phyloP scores from a whole-genome alignment of 2,888 invertebrate species.

The Glaucopsyche alexis region DNA sequence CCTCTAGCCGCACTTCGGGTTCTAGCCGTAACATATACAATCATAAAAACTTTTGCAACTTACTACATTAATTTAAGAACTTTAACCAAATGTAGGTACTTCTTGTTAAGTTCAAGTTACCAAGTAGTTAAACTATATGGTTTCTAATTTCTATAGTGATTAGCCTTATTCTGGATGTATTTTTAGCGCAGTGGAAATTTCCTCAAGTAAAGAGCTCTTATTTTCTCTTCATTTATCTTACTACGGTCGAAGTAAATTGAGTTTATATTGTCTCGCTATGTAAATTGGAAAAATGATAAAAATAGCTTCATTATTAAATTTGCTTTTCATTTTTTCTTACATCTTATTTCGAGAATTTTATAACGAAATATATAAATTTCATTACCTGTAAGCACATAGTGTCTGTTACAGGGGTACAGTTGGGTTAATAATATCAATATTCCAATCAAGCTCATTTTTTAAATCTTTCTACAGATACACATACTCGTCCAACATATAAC shows the following conservation, averaged over 20 bases:
- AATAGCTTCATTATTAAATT: neutral
- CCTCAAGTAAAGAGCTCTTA: slow-evolving; percentile 6
- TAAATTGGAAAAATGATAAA: neutral
- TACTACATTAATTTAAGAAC: neutral
- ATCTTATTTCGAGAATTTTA: neutral
- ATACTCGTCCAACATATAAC: too few relatives aligned
- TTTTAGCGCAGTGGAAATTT: neutral
- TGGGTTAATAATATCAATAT: too few relatives aligned
- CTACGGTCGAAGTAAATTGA: neutral
- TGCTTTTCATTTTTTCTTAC: neutral
- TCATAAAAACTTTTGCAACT: neutral
- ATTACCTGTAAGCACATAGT: neutral
- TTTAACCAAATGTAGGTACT: neutral
- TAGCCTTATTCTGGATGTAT: neutral
- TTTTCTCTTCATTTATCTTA: slow-evolving; percentile 17
- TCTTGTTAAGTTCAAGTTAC: neutral
- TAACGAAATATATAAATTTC: neutral
- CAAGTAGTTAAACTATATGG: neutral
- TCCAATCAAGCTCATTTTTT: too few relatives aligned
- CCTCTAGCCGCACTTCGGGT: too few relatives aligned
- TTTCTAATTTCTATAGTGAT: neutral
- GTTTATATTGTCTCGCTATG: slow-evolving; percentile 21
- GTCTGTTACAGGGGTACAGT: neutral
- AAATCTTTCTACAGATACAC: too few relatives aligned
- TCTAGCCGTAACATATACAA: too few relatives aligned